Percentiles rank a stretch among this genome's conserved stretches.
These are phyloP conservation scores for Zaprionus lachaisei DNA, from an alignment of 1,140 invertebrate genomes.

Conservation along the genomic window DNA sequence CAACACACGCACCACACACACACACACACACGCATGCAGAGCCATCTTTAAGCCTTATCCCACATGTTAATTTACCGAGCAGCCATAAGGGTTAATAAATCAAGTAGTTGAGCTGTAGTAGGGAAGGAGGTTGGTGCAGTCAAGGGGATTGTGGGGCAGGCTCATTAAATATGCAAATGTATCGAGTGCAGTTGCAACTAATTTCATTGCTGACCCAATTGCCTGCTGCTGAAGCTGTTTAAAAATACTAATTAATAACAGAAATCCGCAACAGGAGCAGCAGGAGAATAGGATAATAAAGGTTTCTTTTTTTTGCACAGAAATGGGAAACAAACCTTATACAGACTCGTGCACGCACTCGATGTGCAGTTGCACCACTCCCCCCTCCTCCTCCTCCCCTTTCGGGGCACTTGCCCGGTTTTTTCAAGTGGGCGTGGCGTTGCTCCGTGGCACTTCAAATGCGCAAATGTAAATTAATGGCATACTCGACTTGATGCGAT, in stretches of 20 bases:
- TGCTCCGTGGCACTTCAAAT: constrained; percentile 56
- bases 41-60: constrained; percentile 12
- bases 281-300: neutral
- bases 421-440: constrained; percentile 50
- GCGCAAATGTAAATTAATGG: constrained; percentile 74
- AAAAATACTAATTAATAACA: constrained; percentile 54
- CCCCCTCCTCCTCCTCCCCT: too few relatives aligned
- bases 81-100: constrained; percentile 50
- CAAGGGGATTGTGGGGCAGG: neutral
- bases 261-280: constrained; percentile 16
- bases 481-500: constrained; percentile 69
- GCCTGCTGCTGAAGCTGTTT: constrained; percentile 32
- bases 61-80: constrained; percentile 26
- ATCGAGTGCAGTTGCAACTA: constrained; percentile 38
- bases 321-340: constrained; percentile 4
- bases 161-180: constrained; percentile 56
- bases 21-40: neutral
- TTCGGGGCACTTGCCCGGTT: constrained; percentile 37
- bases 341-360: constrained; percentile 14
- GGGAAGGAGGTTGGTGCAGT: neutral
- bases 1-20: neutral
- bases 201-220: constrained; percentile 55
- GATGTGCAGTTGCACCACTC: constrained; percentile 1
- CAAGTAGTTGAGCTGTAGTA: constrained; percentile 26
- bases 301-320: neutral